Conservation (phyloP, 2,797 vertebrate genomes). For the Fistularia tabacaria region DNA sequence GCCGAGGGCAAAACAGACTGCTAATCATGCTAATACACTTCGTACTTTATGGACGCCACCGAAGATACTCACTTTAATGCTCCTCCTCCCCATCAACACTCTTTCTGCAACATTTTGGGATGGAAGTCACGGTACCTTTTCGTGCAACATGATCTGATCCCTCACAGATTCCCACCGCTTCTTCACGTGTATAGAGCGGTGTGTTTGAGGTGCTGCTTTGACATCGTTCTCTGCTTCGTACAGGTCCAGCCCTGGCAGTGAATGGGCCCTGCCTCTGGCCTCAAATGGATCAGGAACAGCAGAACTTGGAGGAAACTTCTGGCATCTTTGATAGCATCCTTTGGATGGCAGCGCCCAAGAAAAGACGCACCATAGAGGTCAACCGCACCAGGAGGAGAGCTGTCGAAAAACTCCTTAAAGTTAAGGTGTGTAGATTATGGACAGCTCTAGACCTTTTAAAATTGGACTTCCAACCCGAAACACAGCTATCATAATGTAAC, state of each 20-base stretch:
- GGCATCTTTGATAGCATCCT: slow-evolving; percentile 76
- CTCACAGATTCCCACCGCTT: no score
- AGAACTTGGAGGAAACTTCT: slow-evolving; percentile 25
- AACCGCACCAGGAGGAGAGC: slow-evolving; percentile 88
- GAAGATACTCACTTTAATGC: no score
- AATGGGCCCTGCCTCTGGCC: slow-evolving; percentile 66
- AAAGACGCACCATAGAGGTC: slow-evolving; percentile 88
- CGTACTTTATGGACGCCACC: background rate
- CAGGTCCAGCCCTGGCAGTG: slow-evolving; percentile 80
- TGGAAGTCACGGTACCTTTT: no score
- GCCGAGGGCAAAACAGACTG: background rate
- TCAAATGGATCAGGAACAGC: slow-evolving; percentile 21
- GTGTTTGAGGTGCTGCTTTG: no score
- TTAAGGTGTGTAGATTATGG: slow-evolving; percentile 74
- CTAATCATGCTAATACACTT: background rate
- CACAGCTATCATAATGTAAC: no score
- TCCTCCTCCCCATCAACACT: no score
- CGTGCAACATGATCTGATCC: no score
- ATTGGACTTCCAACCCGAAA: no score
- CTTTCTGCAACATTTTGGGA: no score
- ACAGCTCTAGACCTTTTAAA: no score
- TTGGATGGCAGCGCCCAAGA: slow-evolving; percentile 97
- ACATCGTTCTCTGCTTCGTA: slow-evolving; percentile 3
- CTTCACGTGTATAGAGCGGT: no score
- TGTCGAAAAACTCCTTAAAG: slow-evolving; percentile 76